These are phyloP conservation scores for Morpho achilles DNA, from an alignment of 2,888 invertebrate species.

Conservation along the genomic window DNA sequence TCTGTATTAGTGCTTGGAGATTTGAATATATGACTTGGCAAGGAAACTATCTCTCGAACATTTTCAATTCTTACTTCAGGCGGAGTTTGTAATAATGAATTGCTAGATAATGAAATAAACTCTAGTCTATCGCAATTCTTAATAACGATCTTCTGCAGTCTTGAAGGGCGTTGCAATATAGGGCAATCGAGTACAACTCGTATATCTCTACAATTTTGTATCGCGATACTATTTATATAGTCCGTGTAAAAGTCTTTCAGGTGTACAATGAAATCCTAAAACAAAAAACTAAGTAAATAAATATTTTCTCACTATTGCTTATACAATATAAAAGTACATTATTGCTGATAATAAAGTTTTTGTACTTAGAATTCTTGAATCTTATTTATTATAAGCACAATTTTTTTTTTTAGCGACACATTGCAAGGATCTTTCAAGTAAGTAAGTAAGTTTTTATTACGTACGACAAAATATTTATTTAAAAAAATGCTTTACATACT, in stretches of 20 bases:
- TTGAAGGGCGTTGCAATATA: conserved; percentile 52
- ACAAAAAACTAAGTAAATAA: conserved; percentile 34
- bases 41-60: conserved; percentile 58
- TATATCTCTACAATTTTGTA: conserved; percentile 71
- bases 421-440: no score
- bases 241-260: conserved; percentile 74
- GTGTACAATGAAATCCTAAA: conserved; percentile 72
- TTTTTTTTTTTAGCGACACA: no score
- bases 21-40: conserved; percentile 69
- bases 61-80: conserved; percentile 68
- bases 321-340: no score
- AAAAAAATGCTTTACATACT: no score
- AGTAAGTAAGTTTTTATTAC: no score
- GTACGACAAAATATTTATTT: no score
- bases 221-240: conserved; percentile 59
- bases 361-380: no score
- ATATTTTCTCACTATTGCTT: no score
- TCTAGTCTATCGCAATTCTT: conserved; percentile 58
- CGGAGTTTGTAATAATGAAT: conserved; percentile 56
- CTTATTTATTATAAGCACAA: no score
- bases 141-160: conserved; percentile 61
- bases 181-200: conserved; percentile 71
- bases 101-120: conserved; percentile 47
- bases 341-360: no score
- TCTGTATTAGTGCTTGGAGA: conserved; percentile 57